Conservation (phyloP, 1,140 invertebrate genomes). For the Venustaconcha ellipsiformis region DNA sequence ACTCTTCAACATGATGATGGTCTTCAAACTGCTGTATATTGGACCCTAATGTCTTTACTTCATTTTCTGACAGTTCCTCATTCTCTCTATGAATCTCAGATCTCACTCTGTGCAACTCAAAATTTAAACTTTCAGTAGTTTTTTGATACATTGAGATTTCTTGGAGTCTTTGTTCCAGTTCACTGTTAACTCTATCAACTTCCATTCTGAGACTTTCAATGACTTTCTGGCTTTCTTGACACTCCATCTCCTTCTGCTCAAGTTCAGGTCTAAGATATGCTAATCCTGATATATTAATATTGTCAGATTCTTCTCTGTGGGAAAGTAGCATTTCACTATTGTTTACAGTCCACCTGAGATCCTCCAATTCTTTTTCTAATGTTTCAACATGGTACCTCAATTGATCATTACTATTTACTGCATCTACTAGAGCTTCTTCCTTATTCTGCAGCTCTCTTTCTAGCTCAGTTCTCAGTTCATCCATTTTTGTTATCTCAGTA, state of each 20-base stretch:
- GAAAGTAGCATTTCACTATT: too few relatives aligned
- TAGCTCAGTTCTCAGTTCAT: constrained; percentile 21
- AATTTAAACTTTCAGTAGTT: neutral
- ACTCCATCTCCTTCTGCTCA: neutral
- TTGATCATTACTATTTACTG: constrained; percentile 3
- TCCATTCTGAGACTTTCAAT: neutral
- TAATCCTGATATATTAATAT: too few relatives aligned
- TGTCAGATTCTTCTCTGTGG: too few relatives aligned
- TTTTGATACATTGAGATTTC: too few relatives aligned
- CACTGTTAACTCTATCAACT: neutral
- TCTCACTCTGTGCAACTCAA: constrained; percentile 4
- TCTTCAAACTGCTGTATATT: constrained; percentile 5
- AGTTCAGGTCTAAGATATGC: too few relatives aligned
- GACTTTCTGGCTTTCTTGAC: neutral
- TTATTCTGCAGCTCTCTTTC: neutral
- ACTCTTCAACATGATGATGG: too few relatives aligned
- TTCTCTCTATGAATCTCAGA: neutral
- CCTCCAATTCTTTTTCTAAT: constrained; percentile 9
- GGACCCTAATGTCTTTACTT: neutral
- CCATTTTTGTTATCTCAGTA: constrained; percentile 35
- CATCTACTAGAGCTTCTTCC: neutral
- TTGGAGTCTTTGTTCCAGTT: neutral
- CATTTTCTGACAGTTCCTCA: neutral
- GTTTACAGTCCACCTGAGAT: neutral
- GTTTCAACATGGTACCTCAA: neutral